Conservation (phyloP, 1,140 invertebrate genomes). For the Phortica variegata region DNA sequence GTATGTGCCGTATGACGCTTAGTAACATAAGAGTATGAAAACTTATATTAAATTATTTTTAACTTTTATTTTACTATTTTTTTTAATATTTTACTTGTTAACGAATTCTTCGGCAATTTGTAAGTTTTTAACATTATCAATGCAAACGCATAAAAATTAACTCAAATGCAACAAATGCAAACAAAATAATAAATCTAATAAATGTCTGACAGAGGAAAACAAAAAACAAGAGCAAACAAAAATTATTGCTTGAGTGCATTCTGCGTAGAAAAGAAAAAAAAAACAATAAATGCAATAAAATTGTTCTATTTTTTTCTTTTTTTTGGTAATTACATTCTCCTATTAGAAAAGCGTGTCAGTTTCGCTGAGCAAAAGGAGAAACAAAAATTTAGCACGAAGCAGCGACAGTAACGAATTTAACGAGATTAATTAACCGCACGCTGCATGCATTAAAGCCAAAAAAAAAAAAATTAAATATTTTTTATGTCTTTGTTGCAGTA, state of each 20-base stretch:
- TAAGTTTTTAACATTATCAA: constrained; percentile 8
- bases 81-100: constrained; percentile 6
- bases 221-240: constrained; percentile 17
- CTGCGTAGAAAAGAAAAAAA: constrained; percentile 27
- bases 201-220: constrained; percentile 11
- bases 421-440: constrained; percentile 49
- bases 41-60: neutral
- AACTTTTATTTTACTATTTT: constrained; percentile 16
- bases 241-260: constrained; percentile 26
- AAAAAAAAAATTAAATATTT: constrained; percentile 29
- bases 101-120: too few relatives aligned
- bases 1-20: constrained; percentile 6
- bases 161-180: constrained; percentile 28
- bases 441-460: constrained; percentile 15
- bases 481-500: neutral
- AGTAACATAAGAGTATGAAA: neutral
- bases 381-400: too few relatives aligned
- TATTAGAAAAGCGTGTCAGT: too few relatives aligned
- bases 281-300: neutral
- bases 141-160: constrained; percentile 19
- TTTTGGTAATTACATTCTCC: too few relatives aligned
- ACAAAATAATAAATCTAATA: constrained; percentile 1
- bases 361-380: too few relatives aligned
- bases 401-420: constrained; percentile 44
- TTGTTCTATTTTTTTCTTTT: constrained; percentile 8